Evolutionary conservation across 2,113 vertebrate species (phyloP), one percentile per base, ranked within the genome.

Genomic region (Etheostoma cragini): DNA sequence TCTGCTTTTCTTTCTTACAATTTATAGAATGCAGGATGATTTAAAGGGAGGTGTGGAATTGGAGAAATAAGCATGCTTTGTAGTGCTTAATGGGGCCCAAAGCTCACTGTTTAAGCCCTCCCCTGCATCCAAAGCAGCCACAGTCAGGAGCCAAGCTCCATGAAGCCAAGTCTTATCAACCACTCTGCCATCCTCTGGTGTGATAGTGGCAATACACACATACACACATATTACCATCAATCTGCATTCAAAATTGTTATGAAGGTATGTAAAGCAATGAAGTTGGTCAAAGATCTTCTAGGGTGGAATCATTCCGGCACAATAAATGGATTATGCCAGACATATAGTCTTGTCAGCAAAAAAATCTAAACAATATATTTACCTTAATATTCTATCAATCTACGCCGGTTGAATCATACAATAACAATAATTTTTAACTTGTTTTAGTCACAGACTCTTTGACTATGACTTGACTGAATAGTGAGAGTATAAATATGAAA

Each of bases 181-280:
- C 85, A 92, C 87, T 94, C 93, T 93, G 92, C 93, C 93, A 94
- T 94, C 92, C 90, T 92, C 93, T 94, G 92, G 93, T 84, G 88
- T 88, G 84, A 88, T 88, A 8, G 80, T 85, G 92, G 72, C 90
- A 94, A 94, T 93, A 91, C 90, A 90, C 79, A 84, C 72, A 64
- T 19, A 57, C 56, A 78, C 26, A 68, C 24, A 62, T 45, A 63
- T 50, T 58, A 64, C 16, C 24, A 62, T 66, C 22, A 65, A 53
- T 30, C n/a, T 53, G 5, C 19, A 56, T 69, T 68, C 14, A 60
- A 6, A 67, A 38, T 70, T 19, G 65, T 50, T 21, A 26, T 19
- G 14, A 38, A 60, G 1, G 8, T 67, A 52, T 54, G 19, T n/a
- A 19, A 50, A 67, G 10, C 17, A 14, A 76, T 26, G 12, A 22